Evolutionary conservation across 2,113 vertebrate genomes (phyloP).

Genomic region (Glaucomys volans): DNA sequence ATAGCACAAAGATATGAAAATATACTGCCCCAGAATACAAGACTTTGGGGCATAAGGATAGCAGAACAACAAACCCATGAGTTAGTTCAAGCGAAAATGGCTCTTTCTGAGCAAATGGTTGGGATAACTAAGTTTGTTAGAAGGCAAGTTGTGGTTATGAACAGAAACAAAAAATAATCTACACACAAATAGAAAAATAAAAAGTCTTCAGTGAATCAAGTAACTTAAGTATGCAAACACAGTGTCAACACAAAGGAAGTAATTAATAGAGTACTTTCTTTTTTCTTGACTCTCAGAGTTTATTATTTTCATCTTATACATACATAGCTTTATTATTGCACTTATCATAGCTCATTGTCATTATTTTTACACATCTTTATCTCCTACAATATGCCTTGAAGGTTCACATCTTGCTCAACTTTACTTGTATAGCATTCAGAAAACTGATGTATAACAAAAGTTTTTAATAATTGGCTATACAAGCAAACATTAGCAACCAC

Average conservation of each 20-base stretch:
- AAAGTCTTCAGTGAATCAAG: neutral
- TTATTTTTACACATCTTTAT: conserved; percentile 4
- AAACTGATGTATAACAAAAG: conserved; percentile 19
- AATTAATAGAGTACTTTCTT: neutral
- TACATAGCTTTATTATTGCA: neutral
- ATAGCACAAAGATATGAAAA: neutral
- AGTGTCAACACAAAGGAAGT: neutral
- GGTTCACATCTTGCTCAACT: conserved; percentile 12
- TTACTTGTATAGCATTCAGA: neutral
- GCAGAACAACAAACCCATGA: neutral
- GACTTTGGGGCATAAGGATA: neutral
- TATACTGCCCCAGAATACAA: neutral
- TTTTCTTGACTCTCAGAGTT: neutral
- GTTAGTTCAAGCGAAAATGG: neutral
- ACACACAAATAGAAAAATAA: neutral
- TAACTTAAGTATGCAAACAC: neutral
- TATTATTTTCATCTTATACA: neutral
- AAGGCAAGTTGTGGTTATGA: neutral
- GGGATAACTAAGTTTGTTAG: neutral
- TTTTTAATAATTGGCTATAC: neutral
- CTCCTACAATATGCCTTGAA: neutral
- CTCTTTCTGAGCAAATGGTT: neutral
- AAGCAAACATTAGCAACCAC: neutral
- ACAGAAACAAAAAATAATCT: conserved; percentile 2
- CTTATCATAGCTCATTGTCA: neutral